phyloP scores from a whole-genome alignment of 2,113 vertebrate species.

The Sclerurus mexicanus region DNA sequence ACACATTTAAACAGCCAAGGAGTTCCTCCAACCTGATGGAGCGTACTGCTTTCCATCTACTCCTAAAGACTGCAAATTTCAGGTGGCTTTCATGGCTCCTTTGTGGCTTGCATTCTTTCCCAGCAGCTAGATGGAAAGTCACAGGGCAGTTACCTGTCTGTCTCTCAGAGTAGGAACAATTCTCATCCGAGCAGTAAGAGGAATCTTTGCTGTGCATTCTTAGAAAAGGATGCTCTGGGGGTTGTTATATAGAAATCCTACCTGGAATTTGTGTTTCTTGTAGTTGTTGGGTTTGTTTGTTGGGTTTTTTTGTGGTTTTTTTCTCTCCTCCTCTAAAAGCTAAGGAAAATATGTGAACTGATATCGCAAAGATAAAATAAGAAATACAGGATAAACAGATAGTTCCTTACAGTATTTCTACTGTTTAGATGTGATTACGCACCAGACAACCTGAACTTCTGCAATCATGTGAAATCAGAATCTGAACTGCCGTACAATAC shows the following conservation, averaged over 20 bases:
- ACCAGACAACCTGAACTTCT: not conserved
- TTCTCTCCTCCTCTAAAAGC: not conserved
- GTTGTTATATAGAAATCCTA: not conserved
- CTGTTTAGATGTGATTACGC: not conserved
- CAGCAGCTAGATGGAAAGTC: not conserved
- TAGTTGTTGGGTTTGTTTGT: not conserved
- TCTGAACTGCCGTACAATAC: not conserved
- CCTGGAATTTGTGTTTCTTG: not conserved
- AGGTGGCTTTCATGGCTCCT: not conserved
- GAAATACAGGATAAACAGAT: not conserved
- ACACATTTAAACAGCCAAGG: not conserved
- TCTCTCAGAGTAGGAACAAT: not conserved
- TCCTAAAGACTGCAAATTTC: not conserved
- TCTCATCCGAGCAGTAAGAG: not conserved
- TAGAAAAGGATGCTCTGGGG: not conserved
- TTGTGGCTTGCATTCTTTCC: not conserved
- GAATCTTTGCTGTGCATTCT: not conserved
- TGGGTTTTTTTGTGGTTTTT: fast-evolving
- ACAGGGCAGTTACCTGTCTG: not conserved
- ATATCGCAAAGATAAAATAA: not conserved
- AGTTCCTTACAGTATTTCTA: not conserved
- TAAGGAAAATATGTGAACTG: not conserved
- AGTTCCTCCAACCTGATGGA: not conserved
- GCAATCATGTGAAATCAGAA: not conserved
- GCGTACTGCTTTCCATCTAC: not conserved